Base-by-base conservation (phyloP, 1,140 invertebrate species). In the Brachionus sp. region DNA sequence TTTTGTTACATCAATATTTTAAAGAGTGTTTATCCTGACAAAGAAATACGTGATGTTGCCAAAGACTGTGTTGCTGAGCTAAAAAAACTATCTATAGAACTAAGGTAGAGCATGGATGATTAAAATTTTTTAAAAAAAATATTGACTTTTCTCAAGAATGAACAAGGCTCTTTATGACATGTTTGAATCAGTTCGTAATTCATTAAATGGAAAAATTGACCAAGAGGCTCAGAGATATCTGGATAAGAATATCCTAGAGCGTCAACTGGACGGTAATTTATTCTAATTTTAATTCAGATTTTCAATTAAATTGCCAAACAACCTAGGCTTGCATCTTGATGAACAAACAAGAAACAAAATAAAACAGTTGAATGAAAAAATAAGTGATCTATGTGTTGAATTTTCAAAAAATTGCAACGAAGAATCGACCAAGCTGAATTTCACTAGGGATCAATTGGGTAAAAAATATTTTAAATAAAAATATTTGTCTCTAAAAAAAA, bases 151-250 rank as follows among this genome's bases (percentile, higher is more conserved):
- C 9, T 23, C 19, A 19, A 90, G 89, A 85, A 91, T 91, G 90
- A 85, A 90, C 57, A 89, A 90, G 84, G 90, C 91, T 86, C 87
- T 91, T 7, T 91, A 91, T 88, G 88, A 90, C 83, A 86, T 88
- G 37, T 84, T 91, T 35, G 86, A 89, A 68, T 86, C 86, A n/a
- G 87, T 88, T 46, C 84, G 88, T 50, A 87, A 89, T 62, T 87
- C 88, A 82, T 66, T 84, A 33, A 85, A 85, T 13, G 84, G 86
- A 35, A 85, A 84, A 12, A 70, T 89, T 16, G 85, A 86, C 42
- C 84, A 86, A 66, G 90, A 91, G 84, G 86, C 86, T 7, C 86
- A 86, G 35, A 85, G 90, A 70, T 90, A 87, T 84, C 85, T 90
- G 5, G 90, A 91, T 75, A 88, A 88, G 84, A 86, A 89, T 7